A percentile compares a stretch with the other conserved stretches of the same genome.
Evolutionary conservation across 2,113 vertebrate species (phyloP).

Genomic region (Cyanoliseus patagonus): DNA sequence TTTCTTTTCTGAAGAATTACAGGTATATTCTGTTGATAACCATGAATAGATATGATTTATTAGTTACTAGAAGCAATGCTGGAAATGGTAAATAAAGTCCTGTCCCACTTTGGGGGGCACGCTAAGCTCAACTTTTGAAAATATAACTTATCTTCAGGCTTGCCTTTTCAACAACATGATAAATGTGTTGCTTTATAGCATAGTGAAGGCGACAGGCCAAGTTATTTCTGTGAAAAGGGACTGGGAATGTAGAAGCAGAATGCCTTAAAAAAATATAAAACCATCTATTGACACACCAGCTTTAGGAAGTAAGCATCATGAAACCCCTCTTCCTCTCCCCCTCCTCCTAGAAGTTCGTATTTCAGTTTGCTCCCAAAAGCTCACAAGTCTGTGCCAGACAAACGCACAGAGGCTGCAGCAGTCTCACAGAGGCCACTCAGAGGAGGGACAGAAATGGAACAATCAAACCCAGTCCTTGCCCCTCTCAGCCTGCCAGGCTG

Average conservation of each 20-base stretch:
- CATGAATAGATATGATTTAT: background rate
- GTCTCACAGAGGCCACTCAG: constrained; percentile 90
- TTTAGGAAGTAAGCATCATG: constrained; percentile 71
- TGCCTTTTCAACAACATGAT: constrained; percentile 52
- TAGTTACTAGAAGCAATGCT: background rate
- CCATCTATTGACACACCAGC: constrained; percentile 67
- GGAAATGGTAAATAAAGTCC: constrained; percentile 10
- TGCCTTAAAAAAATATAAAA: constrained; percentile 60
- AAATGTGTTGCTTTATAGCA: constrained; percentile 57
- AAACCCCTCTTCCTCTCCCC: constrained; percentile 69
- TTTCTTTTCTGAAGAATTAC: background rate
- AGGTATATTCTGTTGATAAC: background rate
- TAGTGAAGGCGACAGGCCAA: constrained; percentile 41
- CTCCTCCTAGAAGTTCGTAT: constrained; percentile 85
- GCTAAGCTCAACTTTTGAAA: constrained; percentile 35
- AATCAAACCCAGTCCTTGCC: constrained; percentile 84
- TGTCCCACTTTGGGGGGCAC: background rate
- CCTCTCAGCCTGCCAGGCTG: constrained; percentile 85
- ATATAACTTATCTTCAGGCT: constrained; percentile 19
- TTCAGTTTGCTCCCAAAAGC: constrained; percentile 95
- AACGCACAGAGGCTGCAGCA: constrained; percentile 88
- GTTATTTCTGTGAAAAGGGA: constrained; percentile 39
- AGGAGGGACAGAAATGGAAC: constrained; percentile 90
- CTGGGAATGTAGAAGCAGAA: constrained; percentile 54
- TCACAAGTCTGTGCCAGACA: constrained; percentile 92